Base-by-base conservation (phyloP, 1,140 invertebrate species). In the Asbolus verrucosus region DNA sequence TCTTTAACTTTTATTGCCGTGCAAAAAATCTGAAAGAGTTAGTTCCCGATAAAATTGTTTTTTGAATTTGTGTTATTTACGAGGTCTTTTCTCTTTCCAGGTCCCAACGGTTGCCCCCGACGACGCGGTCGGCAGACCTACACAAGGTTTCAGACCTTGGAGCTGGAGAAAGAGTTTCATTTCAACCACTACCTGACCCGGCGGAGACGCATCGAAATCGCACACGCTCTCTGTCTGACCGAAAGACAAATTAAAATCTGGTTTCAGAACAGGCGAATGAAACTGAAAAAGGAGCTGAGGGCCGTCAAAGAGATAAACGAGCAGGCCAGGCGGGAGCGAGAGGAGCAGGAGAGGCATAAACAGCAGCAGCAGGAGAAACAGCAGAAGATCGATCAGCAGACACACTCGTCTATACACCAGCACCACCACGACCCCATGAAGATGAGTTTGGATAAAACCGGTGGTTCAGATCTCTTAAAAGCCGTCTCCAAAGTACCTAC, bases 251-350 rank as follows among this genome's bases (percentile, higher is more conserved):
- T 97, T 79, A 97, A 97, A 86, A 97, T 97, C 79, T 97, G 95
- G 95, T 97, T 97, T 84, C 95, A 98, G 83, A 98, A 98, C 83
- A 87, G 96, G 65, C 88, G 96, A 78, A 98, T 98, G 96, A 98
- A 98, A 83, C 88, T 98, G 82, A 98, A 98, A 87, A 98, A 98
- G 78, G 95, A 97, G 80, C 82, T 96, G 65, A 85, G 94, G 41
- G 94, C 94, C 8, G 94, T 96, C 6, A 96, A 96, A 79, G 94
- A 96, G 83, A 96, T 96, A 77, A 96, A 97, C 85, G 94, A 97
- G 79, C 94, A 96, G 81, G 94, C 94, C 61, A 86, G 94, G 77
- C 86, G 94, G 65, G 94, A 96, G 78, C 86, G 94, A 30, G 94
- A 95, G 80, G 94, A 96, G 79, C 93, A 95, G 79, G 93, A 95